Conservation (phyloP, 2,888 invertebrate species). For the Thecocarcelia acutangulata region DNA sequence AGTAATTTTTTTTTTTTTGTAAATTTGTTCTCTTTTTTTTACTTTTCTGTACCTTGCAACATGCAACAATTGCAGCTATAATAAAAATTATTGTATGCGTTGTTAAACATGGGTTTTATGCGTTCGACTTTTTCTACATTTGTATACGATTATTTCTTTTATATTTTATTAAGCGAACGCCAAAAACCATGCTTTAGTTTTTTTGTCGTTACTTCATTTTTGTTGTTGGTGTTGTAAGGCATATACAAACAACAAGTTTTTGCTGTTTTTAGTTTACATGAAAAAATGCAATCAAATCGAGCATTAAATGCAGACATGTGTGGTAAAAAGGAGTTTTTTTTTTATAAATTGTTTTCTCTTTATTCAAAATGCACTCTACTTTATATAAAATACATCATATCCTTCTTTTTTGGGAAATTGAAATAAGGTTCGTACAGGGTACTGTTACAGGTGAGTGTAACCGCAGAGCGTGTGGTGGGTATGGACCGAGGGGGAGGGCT, state of each 20-base stretch:
- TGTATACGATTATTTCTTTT: slow-evolving; percentile 1
- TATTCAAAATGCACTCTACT: background rate
- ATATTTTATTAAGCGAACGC: slow-evolving; percentile 50
- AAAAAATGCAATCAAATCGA: slow-evolving; percentile 62
- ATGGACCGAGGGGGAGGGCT: no score
- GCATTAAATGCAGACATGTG: slow-evolving; percentile 7
- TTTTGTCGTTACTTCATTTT: slow-evolving; percentile 24
- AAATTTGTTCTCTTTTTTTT: slow-evolving; percentile 21
- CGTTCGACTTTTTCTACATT: slow-evolving; percentile 13
- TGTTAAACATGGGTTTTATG: slow-evolving; percentile 66
- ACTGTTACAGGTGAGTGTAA: no score
- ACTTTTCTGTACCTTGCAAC: slow-evolving; percentile 37
- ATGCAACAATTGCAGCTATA: slow-evolving; percentile 68
- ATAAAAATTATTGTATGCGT: slow-evolving; percentile 69
- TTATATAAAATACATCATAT: background rate
- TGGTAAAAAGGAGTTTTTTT: background rate
- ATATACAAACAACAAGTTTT: slow-evolving; percentile 49
- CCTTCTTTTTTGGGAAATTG: background rate
- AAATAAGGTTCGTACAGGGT: no score
- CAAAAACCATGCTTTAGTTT: slow-evolving; percentile 58
- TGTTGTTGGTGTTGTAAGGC: no score
- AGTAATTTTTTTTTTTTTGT: slow-evolving; percentile 25
- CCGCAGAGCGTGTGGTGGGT: no score
- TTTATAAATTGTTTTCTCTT: background rate
- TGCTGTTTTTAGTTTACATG: slow-evolving; percentile 56